These are phyloP conservation scores for Megaptera novaeangliae DNA, from an alignment of 2,113 vertebrate genomes.

Conservation along the genomic window DNA sequence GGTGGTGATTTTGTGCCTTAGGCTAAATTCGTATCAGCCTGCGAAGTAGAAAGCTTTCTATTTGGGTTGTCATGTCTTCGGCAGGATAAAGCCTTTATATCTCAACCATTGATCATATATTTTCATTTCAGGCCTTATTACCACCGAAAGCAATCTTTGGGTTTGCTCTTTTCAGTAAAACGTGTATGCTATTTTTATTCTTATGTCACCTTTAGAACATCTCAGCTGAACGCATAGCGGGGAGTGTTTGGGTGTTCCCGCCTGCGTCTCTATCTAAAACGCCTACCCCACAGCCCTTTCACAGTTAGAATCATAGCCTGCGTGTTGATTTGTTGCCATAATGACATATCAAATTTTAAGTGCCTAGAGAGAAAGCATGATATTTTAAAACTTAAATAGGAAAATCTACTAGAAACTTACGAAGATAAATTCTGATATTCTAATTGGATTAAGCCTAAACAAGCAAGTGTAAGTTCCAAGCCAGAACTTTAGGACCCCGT, in stretches of 20 bases:
- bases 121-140: neutral
- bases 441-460: neutral
- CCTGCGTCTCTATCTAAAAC: rapidly evolving
- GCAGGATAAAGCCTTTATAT: neutral
- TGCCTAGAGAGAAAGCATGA: neutral
- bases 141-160: neutral
- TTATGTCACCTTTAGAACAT: neutral
- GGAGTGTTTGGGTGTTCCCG: rapidly evolving
- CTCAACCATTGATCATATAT: rapidly evolving
- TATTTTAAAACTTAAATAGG: neutral
- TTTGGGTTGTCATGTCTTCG: rapidly evolving
- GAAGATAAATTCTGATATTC: neutral
- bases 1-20: neutral
- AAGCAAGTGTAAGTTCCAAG: neutral
- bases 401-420: neutral
- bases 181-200: neutral
- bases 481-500: neutral
- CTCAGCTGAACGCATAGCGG: neutral
- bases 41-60: neutral
- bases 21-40: neutral
- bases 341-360: neutral
- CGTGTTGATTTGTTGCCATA: neutral
- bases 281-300: neutral
- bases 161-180: neutral
- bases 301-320: neutral